Conservation (phyloP, 2,113 vertebrate species). For the Synchiropus splendidus region DNA sequence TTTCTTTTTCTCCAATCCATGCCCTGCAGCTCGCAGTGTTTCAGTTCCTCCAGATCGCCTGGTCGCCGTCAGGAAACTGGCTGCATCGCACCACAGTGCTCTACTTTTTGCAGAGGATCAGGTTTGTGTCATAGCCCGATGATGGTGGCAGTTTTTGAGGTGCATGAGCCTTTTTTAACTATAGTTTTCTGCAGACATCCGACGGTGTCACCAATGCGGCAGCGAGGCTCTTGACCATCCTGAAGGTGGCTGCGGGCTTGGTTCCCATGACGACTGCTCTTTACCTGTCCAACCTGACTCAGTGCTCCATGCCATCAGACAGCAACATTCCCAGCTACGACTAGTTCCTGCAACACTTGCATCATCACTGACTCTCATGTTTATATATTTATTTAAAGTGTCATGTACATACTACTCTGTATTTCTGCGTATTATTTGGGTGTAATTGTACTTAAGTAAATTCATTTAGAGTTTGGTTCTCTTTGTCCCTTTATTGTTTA, state of each 20-base stretch:
- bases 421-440: too few species aligned
- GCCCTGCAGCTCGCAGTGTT: conserved; percentile 43
- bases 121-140: too few species aligned
- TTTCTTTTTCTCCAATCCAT: conserved; percentile 2
- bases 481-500: too few species aligned
- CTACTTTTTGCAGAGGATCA: conserved; percentile 65
- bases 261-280: conserved; percentile 60
- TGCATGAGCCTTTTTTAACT: neutral
- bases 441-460: too few species aligned
- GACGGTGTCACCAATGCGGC: conserved; percentile 47
- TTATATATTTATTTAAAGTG: conserved; percentile 13
- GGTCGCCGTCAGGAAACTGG: conserved; percentile 52
- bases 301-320: conserved; percentile 52
- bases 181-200: conserved; percentile 37
- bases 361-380: conserved; percentile 1
- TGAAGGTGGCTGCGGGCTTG: conserved; percentile 60
- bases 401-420: too few species aligned
- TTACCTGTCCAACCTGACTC: conserved; percentile 59
- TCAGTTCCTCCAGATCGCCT: conserved; percentile 42
- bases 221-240: conserved; percentile 52
- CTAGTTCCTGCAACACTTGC: conserved; percentile 11
- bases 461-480: too few species aligned
- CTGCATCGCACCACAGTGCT: conserved; percentile 55
- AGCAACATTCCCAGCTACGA: conserved; percentile 48
- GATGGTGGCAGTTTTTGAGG: too few species aligned